phyloP scores from a whole-genome alignment of 1,140 invertebrate species.

The Ostrea edulis region DNA sequence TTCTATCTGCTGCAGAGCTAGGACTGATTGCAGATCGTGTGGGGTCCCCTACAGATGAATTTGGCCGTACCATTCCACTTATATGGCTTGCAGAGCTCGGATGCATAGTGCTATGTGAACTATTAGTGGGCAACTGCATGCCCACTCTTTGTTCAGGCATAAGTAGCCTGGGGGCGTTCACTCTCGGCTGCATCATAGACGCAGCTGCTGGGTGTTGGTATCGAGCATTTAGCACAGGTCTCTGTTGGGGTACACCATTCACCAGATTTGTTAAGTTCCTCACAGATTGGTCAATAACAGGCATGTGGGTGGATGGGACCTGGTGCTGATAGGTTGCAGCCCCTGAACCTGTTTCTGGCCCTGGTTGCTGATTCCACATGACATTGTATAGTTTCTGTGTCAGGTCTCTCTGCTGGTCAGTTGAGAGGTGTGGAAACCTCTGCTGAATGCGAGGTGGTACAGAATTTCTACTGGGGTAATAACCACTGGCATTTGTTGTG shows the following conservation, averaged over 20 bases:
- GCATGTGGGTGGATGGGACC: not conserved
- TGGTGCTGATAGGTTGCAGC: not conserved
- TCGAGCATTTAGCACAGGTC: not conserved
- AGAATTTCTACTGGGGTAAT: conserved; percentile 1
- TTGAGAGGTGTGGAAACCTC: conserved; percentile 45
- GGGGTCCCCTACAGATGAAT: not conserved
- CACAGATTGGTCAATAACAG: not conserved
- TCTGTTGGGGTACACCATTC: not conserved
- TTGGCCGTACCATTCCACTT: not conserved
- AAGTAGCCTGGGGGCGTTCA: not conserved
- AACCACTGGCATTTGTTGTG: conserved; percentile 2
- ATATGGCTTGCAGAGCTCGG: not conserved
- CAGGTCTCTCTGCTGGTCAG: conserved; percentile 43
- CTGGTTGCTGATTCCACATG: conserved; percentile 3
- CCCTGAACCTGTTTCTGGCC: not conserved
- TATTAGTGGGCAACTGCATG: conserved; percentile 22
- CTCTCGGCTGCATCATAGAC: not conserved
- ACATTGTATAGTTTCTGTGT: conserved; percentile 58
- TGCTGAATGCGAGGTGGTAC: conserved; percentile 36
- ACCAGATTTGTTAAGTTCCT: conserved; percentile 14
- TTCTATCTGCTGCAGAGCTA: conserved; percentile 26
- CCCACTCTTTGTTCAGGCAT: not conserved
- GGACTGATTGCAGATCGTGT: conserved; percentile 10
- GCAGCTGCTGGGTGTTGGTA: not conserved
- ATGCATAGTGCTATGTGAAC: not conserved